Conservation (phyloP, 2,888 invertebrate species). For the Molanna angustata region DNA sequence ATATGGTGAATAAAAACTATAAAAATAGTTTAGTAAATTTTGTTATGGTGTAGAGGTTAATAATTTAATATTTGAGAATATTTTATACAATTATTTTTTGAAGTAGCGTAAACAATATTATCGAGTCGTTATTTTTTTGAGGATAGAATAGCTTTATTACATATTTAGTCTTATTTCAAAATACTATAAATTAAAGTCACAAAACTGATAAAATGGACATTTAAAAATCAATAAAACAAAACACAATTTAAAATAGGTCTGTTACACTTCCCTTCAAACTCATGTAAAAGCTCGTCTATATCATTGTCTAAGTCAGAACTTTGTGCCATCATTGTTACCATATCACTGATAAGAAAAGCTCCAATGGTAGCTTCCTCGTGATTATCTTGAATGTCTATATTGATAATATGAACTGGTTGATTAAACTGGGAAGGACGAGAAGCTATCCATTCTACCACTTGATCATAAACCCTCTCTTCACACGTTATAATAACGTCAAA, state of each 20-base stretch:
- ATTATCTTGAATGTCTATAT: conserved; percentile 98
- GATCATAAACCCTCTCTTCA: conserved; percentile 98
- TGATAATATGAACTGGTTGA: conserved; percentile 93
- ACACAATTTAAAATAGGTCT: conserved; percentile 90
- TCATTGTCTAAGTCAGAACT: conserved; percentile 95
- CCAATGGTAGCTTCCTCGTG: conserved; percentile 99
- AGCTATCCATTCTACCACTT: conserved; percentile 93
- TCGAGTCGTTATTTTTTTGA: no score
- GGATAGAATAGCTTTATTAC: no score
- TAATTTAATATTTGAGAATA: no score
- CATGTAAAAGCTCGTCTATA: conserved; percentile 92
- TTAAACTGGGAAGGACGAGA: conserved; percentile 74
- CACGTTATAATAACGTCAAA: conserved; percentile 97
- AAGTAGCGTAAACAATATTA: no score
- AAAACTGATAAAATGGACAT: no score
- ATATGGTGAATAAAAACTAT: no score
- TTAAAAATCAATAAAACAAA: conserved; percentile 72
- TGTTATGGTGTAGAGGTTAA: no score
- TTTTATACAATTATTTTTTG: no score
- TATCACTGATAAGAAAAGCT: conserved; percentile 95
- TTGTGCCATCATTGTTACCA: conserved; percentile 86
- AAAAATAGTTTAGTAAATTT: no score
- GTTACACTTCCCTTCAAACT: conserved; percentile 86
- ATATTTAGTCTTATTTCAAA: no score
- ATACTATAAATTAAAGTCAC: no score